phyloP scores from a whole-genome alignment of 2,113 vertebrate species.

The Hippocampus barbouri region DNA sequence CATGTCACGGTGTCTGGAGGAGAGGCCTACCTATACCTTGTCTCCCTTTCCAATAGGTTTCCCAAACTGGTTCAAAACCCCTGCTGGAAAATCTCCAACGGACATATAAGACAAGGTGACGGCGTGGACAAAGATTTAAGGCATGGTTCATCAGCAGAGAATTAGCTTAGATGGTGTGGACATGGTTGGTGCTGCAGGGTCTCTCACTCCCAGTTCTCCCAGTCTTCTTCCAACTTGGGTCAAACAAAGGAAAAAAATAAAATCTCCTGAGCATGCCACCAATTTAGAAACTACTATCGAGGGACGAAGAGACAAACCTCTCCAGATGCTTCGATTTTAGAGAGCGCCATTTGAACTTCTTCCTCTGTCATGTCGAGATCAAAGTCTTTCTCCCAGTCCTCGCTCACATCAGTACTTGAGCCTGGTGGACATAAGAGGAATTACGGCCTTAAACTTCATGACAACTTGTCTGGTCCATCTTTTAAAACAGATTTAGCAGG shows the following conservation, averaged over 20 bases:
- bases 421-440: conserved; percentile 64
- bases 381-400: conserved; percentile 99
- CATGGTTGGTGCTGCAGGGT: conserved; percentile 22
- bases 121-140: conserved; percentile 65
- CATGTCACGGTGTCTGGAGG: conserved; percentile 10
- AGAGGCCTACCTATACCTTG: conserved; percentile 32
- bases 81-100: conserved; percentile 36
- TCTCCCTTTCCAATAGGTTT: conserved; percentile 41
- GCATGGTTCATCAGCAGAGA: conserved; percentile 62
- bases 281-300: background rate
- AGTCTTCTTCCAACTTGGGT: conserved; percentile 90
- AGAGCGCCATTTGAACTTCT: conserved; percentile 90
- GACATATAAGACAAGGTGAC: conserved; percentile 66
- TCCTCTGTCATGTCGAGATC: conserved; percentile 99
- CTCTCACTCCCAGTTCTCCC: conserved; percentile 95
- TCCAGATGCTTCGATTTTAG: conserved; percentile 82
- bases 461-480: conserved; percentile 3
- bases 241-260: conserved; percentile 8
- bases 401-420: conserved; percentile 95
- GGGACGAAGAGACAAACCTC: conserved; percentile 68
- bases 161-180: conserved; percentile 46
- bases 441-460: background rate
- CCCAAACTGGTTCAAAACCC: conserved; percentile 46
- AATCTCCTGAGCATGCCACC: background rate
- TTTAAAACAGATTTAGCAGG: conserved; percentile 14